phyloP scores from a whole-genome alignment of 2,888 invertebrate genomes.

The Pristionchus mayeri region DNA sequence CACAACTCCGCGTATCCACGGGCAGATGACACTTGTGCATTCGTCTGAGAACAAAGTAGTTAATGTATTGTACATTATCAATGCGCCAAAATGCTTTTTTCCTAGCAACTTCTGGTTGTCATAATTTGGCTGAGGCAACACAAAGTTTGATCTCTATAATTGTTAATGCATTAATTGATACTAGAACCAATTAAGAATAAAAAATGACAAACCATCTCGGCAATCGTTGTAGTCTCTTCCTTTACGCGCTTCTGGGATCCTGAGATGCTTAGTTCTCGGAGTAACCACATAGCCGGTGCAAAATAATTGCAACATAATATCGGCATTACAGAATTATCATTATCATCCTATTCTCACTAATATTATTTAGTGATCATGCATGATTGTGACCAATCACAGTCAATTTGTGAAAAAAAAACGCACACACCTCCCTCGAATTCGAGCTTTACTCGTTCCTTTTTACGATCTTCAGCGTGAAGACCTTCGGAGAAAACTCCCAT shows the following conservation, averaged over 20 bases:
- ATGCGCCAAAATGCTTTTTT: too few species aligned
- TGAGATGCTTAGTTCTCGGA: too few species aligned
- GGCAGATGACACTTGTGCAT: conserved; percentile 50
- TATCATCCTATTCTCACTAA: too few species aligned
- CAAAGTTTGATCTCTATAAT: too few species aligned
- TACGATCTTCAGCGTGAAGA: conserved; percentile 41
- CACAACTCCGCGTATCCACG: conserved; percentile 61
- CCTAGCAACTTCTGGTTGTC: too few species aligned
- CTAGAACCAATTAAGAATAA: too few species aligned
- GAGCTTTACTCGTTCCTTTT: conserved; percentile 42
- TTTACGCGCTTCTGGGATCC: conserved; percentile 18
- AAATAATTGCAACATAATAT: too few species aligned
- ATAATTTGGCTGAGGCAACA: too few species aligned
- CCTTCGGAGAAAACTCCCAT: conserved; percentile 50
- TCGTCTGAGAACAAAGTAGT: not conserved
- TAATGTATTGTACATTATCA: not conserved
- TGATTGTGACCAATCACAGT: too few species aligned
- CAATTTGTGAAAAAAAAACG: not conserved
- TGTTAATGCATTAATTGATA: too few species aligned
- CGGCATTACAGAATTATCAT: too few species aligned
- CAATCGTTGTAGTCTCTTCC: conserved; percentile 21
- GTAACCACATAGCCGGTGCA: too few species aligned
- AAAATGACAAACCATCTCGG: conserved; percentile 26
- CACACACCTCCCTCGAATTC: conserved; percentile 17
- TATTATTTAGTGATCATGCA: not conserved